Conservation (phyloP, 2,113 vertebrate genomes). For the Pseudopipra pipra region DNA sequence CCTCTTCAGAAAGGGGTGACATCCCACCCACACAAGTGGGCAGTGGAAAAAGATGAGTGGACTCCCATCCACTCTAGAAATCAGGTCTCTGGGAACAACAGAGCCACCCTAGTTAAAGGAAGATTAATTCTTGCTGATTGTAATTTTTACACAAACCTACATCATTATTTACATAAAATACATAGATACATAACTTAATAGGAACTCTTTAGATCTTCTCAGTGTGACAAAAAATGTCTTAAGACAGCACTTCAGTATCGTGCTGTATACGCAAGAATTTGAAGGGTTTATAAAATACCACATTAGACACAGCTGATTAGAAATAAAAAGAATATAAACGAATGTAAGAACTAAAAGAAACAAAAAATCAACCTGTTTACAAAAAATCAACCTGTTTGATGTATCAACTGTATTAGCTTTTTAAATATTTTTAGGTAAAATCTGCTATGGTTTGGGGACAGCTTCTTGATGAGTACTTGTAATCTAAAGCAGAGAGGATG, state of each 20-base stretch:
- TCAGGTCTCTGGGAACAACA: neutral
- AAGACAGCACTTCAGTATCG: neutral
- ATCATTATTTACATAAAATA: neutral
- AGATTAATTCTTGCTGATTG: neutral
- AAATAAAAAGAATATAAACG: neutral
- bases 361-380: fast-evolving
- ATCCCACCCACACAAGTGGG: neutral
- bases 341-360: neutral
- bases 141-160: neutral
- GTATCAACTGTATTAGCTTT: neutral
- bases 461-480: neutral
- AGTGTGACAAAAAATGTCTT: neutral
- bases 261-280: neutral
- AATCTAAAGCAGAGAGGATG: neutral
- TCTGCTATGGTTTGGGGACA: neutral
- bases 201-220: neutral
- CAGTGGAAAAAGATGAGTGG: too few relatives aligned
- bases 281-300: neutral
- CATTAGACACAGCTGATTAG: neutral
- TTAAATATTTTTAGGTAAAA: neutral
- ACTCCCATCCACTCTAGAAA: neutral
- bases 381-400: neutral
- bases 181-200: neutral
- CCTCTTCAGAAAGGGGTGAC: neutral
- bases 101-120: fast-evolving